These are phyloP conservation scores for Athalia rosae DNA, from an alignment of 2,888 invertebrate species.

Conservation along the genomic window DNA sequence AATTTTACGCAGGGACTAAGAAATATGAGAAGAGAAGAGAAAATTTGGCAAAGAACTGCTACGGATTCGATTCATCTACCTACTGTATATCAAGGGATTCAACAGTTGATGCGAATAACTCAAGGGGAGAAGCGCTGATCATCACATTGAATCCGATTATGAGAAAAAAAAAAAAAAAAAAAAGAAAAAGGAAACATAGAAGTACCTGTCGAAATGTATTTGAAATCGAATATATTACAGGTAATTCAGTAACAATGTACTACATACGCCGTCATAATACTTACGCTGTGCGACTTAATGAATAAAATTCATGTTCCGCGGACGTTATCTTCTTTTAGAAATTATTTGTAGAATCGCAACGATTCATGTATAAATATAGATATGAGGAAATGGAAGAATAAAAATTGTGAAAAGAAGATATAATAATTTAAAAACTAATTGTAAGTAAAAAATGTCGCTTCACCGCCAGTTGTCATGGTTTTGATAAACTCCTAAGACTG, in stretches of 20 bases:
- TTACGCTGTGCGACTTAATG: too few relatives aligned
- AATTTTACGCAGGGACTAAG: not conserved
- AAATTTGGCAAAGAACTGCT: conserved; percentile 39
- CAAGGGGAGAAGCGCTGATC: not conserved
- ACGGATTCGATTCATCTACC: conserved; percentile 19
- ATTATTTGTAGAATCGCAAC: not conserved
- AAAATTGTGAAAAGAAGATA: not conserved
- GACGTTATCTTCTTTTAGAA: too few relatives aligned
- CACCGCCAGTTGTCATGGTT: too few relatives aligned
- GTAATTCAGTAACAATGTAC: too few relatives aligned
- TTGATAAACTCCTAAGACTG: not conserved
- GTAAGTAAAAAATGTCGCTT: not conserved
- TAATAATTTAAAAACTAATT: not conserved
- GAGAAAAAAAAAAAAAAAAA: too few relatives aligned
- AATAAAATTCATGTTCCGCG: too few relatives aligned
- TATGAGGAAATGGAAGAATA: not conserved
- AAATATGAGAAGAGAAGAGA: not conserved
- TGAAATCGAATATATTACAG: too few relatives aligned
- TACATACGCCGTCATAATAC: too few relatives aligned
- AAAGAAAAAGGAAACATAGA: too few relatives aligned
- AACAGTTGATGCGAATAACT: conserved; percentile 26
- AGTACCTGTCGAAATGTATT: too few relatives aligned
- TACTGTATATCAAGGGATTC: conserved; percentile 5
- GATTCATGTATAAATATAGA: conserved; percentile 13
- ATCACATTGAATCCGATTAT: too few relatives aligned